Evolutionary conservation across 2,797 vertebrate species (phyloP), one percentile per base, ranked within the genome.

Genomic region (Alectoris magna): DNA sequence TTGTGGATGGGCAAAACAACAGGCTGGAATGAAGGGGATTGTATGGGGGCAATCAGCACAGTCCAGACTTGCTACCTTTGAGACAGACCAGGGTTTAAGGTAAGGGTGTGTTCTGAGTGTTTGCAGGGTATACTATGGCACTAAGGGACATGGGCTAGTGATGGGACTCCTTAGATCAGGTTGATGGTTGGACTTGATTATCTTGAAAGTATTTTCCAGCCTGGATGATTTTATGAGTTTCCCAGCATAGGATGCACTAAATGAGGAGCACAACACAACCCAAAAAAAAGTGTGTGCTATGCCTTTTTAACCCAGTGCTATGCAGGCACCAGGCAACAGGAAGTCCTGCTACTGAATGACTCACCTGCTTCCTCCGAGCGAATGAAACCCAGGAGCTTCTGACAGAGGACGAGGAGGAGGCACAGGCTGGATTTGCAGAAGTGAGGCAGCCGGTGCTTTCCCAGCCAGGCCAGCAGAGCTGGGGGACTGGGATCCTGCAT

Each of bases 391-490:
- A 98, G 94, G 48, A 98, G 94, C 88, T 97, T 97, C 86, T 97
- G 95, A 84, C 98, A 98, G 74, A 98, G 97, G 87, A 97, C 21
- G 74, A 98, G 97, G 70, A 96, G 95, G 80, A 98, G 96, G 94
- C 97, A 98, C 70, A 98, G 70, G 88, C 97, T 97, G 59, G 97
- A 98, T 96, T 97, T 97, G 94, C 97, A 97, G 97, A 98, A 98
- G 88, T 97, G 97, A 93, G 97, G 97, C 82, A 98, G 94, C 5
- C 96, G 97, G 53, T 97, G 97, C 67, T 95, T 96, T 71, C 92
- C 94, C 95, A 98, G 48, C 98, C 98, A 98, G 38, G 95, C 96
- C 86, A 98, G 83, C 7, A 98, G 93, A 87, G 95, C 93, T 26
- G 85, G 63, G 83, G 96, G 91, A 51, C 96, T 96, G 91, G 83